Conservation (phyloP, 2,888 invertebrate species). For the Pherbina coryleti region DNA sequence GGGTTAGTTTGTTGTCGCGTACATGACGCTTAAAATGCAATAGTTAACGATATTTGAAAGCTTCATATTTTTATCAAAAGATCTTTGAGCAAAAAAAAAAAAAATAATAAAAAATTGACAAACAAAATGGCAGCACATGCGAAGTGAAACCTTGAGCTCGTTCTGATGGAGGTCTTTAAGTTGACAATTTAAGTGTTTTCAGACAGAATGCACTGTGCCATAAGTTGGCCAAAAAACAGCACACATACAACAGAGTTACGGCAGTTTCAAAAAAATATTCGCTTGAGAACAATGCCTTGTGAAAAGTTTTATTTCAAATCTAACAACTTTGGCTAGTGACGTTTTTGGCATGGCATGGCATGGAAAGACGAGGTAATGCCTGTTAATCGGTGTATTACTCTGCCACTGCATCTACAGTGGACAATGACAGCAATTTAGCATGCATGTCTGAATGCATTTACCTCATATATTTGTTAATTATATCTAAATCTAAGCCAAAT, state of each 20-base stretch:
- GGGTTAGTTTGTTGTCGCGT: too few relatives aligned
- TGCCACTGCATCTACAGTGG: neutral
- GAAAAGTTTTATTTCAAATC: neutral
- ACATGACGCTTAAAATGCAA: neutral
- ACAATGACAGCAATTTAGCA: slow-evolving; percentile 18
- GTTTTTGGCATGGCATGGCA: too few relatives aligned
- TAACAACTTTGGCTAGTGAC: too few relatives aligned
- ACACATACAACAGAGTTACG: neutral
- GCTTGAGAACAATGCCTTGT: neutral
- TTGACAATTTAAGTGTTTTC: neutral
- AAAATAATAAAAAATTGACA: neutral
- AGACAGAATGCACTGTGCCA: neutral
- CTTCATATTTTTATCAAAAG: neutral
- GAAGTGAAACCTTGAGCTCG: slow-evolving; percentile 8
- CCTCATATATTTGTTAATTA: slow-evolving; percentile 13
- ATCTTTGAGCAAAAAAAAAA: neutral
- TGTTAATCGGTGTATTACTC: neutral
- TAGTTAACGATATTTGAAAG: neutral
- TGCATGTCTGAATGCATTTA: slow-evolving; percentile 33
- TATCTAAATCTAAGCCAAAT: slow-evolving; percentile 1
- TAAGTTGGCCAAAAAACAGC: too few relatives aligned
- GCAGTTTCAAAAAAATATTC: neutral
- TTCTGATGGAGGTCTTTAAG: neutral
- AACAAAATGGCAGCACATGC: neutral
- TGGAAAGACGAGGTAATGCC: neutral